A percentile compares a stretch with the other conserved stretches of the same genome.
Conservation (phyloP, 2,888 invertebrate genomes). For the Nephrocerus scutellatus region DNA sequence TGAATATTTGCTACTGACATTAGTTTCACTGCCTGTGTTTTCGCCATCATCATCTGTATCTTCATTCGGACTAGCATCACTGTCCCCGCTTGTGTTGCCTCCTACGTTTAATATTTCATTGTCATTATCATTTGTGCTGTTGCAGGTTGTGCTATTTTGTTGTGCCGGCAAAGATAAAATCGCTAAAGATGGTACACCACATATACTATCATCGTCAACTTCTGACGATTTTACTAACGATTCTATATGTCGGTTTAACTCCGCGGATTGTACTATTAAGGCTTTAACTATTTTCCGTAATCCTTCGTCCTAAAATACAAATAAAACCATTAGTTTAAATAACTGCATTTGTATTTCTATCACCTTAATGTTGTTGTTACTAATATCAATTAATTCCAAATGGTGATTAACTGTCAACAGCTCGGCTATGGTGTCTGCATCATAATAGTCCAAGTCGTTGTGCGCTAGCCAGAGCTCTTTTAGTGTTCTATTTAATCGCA, state of each 20-base stretch:
- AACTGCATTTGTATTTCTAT: slow-evolving; percentile 8
- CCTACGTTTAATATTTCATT: background rate
- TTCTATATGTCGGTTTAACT: slow-evolving; percentile 34
- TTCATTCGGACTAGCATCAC: slow-evolving; percentile 24
- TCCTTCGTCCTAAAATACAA: slow-evolving; percentile 52
- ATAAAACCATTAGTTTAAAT: slow-evolving; percentile 1
- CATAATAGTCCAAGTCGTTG: slow-evolving; percentile 65
- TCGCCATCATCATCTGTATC: slow-evolving; percentile 21
- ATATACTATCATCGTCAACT: too few relatives aligned
- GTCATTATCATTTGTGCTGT: slow-evolving; percentile 13
- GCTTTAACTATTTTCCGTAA: slow-evolving; percentile 67
- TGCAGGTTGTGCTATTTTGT: slow-evolving; percentile 4
- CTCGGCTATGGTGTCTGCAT: slow-evolving; percentile 71
- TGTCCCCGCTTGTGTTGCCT: slow-evolving; percentile 20
- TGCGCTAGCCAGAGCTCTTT: slow-evolving; percentile 78
- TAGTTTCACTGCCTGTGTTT: too few relatives aligned
- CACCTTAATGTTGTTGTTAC: slow-evolving; percentile 59
- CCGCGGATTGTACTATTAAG: slow-evolving; percentile 58
- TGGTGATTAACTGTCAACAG: slow-evolving; percentile 67
- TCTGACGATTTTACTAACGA: slow-evolving; percentile 7
- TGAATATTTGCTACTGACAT: too few relatives aligned
- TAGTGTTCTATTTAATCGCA: slow-evolving; percentile 69
- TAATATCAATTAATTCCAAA: slow-evolving; percentile 73
- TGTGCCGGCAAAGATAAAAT: too few relatives aligned
- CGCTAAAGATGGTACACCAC: too few relatives aligned